Conservation (phyloP, 2,888 invertebrate species). For the Seira sanloemensis region DNA sequence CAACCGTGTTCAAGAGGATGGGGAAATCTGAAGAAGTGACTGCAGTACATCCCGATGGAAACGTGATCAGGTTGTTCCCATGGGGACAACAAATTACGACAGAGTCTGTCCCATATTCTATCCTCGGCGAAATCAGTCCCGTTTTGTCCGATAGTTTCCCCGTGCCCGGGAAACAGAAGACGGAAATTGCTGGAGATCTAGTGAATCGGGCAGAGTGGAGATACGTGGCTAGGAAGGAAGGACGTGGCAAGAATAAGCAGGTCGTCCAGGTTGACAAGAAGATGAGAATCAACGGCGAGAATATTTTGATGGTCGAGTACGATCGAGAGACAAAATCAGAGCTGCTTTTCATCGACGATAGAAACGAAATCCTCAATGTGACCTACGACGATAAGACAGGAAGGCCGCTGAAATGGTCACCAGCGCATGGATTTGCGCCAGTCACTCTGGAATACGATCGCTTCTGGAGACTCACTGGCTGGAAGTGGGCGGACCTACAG, state of each 20-base stretch:
- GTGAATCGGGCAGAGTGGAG: conserved; percentile 97
- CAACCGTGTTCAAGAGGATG: conserved; percentile 87
- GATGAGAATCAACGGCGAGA: conserved; percentile 92
- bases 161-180: conserved; percentile 92
- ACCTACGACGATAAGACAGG: conserved; percentile 88
- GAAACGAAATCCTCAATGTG: conserved; percentile 89
- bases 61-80: conserved; percentile 86
- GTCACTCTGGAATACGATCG: conserved; percentile 95
- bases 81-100: conserved; percentile 93
- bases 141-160: conserved; percentile 93
- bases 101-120: conserved; percentile 92
- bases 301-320: conserved; percentile 92
- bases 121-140: conserved; percentile 91
- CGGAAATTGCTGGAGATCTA: conserved; percentile 91
- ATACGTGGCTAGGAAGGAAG: conserved; percentile 89
- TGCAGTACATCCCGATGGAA: conserved; percentile 87
- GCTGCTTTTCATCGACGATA: conserved; percentile 91
- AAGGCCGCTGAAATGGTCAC: conserved; percentile 89
- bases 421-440: conserved; percentile 88
- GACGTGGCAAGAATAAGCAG: conserved; percentile 80
- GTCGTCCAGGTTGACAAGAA: conserved; percentile 91
- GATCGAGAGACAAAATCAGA: conserved; percentile 91
- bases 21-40: conserved; percentile 89
- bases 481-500: conserved; percentile 94
- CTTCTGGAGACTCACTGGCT: conserved; percentile 90